Evolutionary conservation across 2,113 vertebrate species (phyloP).

Genomic region (Gallinago jamesoni): DNA sequence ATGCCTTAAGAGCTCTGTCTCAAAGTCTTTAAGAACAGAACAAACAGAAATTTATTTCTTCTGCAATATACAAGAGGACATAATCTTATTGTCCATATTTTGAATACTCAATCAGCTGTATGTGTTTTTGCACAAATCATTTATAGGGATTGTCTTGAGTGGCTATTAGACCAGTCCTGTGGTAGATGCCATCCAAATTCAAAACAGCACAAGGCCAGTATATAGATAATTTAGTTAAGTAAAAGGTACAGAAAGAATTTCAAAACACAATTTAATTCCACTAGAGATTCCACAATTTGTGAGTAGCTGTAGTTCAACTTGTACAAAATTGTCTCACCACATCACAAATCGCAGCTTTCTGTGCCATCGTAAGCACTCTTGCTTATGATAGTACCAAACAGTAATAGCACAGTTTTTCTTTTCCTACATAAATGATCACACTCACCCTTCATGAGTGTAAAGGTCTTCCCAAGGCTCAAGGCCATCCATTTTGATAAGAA

Average conservation of each 20-base stretch:
- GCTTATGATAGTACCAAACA: not conserved
- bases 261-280: not conserved
- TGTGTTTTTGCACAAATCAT: not conserved
- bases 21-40: not conserved
- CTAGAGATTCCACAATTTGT: not conserved
- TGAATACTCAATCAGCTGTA: not conserved
- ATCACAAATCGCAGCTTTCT: not conserved
- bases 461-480: not conserved
- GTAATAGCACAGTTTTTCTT: not conserved
- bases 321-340: not conserved
- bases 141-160: not conserved
- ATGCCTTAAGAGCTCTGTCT: not conserved
- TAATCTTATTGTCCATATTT: not conserved
- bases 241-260: not conserved
- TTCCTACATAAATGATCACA: not conserved
- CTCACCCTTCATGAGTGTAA: not conserved
- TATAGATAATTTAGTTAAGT: not conserved
- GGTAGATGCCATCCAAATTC: not conserved
- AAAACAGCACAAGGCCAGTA: not conserved
- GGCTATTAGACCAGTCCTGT: not conserved
- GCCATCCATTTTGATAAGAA: not conserved
- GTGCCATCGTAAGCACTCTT: not conserved
- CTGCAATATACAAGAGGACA: not conserved
- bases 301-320: not conserved
- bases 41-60: not conserved